Evolutionary conservation across 2,797 vertebrate species (phyloP).

Genomic region (Enteromius anoplus): DNA sequence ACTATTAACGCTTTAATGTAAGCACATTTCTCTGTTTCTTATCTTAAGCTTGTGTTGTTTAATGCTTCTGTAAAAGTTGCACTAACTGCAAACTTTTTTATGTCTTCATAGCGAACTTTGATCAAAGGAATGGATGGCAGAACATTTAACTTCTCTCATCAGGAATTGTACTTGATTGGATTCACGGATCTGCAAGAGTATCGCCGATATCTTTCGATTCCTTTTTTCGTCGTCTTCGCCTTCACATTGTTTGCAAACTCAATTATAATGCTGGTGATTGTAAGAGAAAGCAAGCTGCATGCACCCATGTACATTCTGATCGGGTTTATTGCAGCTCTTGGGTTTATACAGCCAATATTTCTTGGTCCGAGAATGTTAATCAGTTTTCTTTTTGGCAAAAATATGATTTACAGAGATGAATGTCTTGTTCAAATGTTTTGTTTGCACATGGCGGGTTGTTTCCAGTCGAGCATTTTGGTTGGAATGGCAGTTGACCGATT

Average conservation of each 20-base stretch:
- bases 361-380: slow-evolving; percentile 62
- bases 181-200: slow-evolving; percentile 34
- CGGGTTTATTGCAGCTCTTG: slow-evolving; percentile 56
- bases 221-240: slow-evolving; percentile 36
- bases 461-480: slow-evolving; percentile 67
- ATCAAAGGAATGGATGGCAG: slow-evolving; percentile 14
- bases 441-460: slow-evolving; percentile 64
- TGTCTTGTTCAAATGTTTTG: slow-evolving; percentile 70
- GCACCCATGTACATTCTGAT: slow-evolving; percentile 71
- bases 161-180: slow-evolving; percentile 38
- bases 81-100: neutral
- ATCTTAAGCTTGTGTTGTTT: neutral
- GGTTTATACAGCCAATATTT: slow-evolving; percentile 56
- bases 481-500: slow-evolving; percentile 67
- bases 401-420: slow-evolving; percentile 58
- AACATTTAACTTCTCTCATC: slow-evolving; percentile 26
- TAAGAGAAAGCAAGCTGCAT: slow-evolving; percentile 56
- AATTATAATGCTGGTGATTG: slow-evolving; percentile 58
- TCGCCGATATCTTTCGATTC: slow-evolving; percentile 36
- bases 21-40: neutral
- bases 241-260: slow-evolving; percentile 58
- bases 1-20: neutral
- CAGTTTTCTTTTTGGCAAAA: slow-evolving; percentile 59
- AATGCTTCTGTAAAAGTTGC: neutral
- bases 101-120: neutral